Evolutionary conservation across 2,113 vertebrate species (phyloP).

Genomic region (Pachycephala philippinensis): DNA sequence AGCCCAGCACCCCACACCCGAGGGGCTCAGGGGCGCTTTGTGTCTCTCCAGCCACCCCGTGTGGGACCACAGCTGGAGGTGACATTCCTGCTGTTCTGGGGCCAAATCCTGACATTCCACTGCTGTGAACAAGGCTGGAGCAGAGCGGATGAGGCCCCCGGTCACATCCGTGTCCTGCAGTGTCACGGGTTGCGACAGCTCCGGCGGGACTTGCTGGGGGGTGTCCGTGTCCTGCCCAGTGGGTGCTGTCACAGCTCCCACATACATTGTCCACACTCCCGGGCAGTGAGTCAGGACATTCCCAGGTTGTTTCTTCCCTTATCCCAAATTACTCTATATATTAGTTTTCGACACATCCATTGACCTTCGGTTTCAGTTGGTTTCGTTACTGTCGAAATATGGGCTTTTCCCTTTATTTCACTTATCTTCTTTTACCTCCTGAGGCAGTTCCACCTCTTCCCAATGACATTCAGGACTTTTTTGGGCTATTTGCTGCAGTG

Average conservation of each 20-base stretch:
- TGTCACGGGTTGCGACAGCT: neutral
- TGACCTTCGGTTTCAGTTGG: neutral
- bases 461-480: conserved; percentile 51
- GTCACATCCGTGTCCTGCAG: neutral
- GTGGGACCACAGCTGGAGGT: neutral
- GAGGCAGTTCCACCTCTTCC: conserved; percentile 14
- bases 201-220: neutral
- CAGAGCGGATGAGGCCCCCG: neutral
- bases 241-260: neutral
- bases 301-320: neutral
- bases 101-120: neutral
- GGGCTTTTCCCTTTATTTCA: conserved; percentile 48
- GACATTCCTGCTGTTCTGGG: neutral
- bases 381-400: neutral
- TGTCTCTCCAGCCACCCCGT: accelerated
- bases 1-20: accelerated
- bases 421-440: conserved; percentile 16
- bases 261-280: neutral
- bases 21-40: neutral
- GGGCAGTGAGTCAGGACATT: conserved; percentile 17
- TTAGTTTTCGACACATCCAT: neutral
- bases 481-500: neutral
- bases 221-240: neutral
- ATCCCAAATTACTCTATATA: neutral
- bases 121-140: neutral